These are phyloP conservation scores for Micromesistius poutassou DNA, from an alignment of 2,797 vertebrate species.

Conservation along the genomic window DNA sequence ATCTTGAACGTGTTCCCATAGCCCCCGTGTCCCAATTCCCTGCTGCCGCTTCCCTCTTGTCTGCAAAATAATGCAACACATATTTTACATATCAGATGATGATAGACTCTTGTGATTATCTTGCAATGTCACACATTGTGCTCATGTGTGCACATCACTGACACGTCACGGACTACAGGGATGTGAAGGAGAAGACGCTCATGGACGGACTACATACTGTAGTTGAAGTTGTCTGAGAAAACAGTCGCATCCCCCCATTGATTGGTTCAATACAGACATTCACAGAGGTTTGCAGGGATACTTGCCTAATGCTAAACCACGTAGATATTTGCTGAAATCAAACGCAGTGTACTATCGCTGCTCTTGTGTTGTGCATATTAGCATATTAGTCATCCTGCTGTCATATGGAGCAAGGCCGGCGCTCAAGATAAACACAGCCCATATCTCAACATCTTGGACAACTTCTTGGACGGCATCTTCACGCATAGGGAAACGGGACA, in stretches of 20 bases:
- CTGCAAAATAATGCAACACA: constrained; percentile 4
- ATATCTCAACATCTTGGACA: background rate
- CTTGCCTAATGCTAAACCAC: background rate
- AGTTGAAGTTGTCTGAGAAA: background rate
- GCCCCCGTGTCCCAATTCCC: background rate
- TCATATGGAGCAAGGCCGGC: background rate
- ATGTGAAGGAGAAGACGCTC: background rate
- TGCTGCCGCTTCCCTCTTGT: background rate
- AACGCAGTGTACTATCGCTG: background rate
- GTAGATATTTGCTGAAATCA: background rate
- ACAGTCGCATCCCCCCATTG: background rate
- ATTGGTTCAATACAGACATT: background rate
- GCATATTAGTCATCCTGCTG: background rate
- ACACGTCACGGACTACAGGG: background rate
- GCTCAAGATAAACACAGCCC: background rate
- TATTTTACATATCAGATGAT: background rate
- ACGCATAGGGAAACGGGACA: background rate
- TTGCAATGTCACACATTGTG: background rate
- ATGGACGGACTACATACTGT: background rate
- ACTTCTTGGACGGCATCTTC: background rate
- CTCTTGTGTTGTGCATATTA: background rate
- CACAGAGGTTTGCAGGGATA: background rate
- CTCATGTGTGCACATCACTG: background rate
- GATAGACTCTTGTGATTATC: background rate
- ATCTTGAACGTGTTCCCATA: background rate